Evolutionary conservation across 2,888 invertebrate genomes (phyloP), one percentile per base, ranked within the genome.

Genomic region (Cataglyphis livida): DNA sequence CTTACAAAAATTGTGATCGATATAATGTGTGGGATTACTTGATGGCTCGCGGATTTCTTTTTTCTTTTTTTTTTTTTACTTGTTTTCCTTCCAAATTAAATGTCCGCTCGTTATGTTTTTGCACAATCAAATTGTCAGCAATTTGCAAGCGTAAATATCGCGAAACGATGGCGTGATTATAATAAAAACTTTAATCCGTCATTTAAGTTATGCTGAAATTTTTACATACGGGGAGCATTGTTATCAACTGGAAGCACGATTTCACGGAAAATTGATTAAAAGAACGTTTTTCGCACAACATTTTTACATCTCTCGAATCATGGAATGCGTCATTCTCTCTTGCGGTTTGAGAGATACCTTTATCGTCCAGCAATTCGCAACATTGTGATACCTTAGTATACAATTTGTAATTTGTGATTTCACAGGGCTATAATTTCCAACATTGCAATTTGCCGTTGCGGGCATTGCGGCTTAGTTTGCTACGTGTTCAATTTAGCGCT

Each of bases 341-440:
- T 38, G 54, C n/a, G 21, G 18, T 48, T 32, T 62, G 35, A 62
- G 18, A n/a, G n/a, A 32, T 65, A 28, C 3, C 25, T 76, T 65
- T 65, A 65, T 54, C 65, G 54, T 28, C 48, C 28, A 65, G n/a
- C 15, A 76, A 41, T 28, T 65, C 57, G 54, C n/a, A 76, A 65
- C n/a, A 76, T 75, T 54, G 54, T 57, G 41, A 65, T 65, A 54
- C 38, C 28, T 66, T 41, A 25, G 25, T 54, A n/a, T 65, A 28
- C 25, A 75, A 51, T 51, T 64, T 51, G 35, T 76, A 54, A 57
- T 41, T 76, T 76, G 51, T 54, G 54, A 65, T 28, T 65, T 65
- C 38, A 54, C 65, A 41, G n/a, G 38, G 28, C 28, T 41, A 75
- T 54, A 76, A 57, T 57, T 76, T 76, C 15, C 65, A 54, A 76